phyloP scores from a whole-genome alignment of 2,113 vertebrate species.

The Eolophus roseicapilla region DNA sequence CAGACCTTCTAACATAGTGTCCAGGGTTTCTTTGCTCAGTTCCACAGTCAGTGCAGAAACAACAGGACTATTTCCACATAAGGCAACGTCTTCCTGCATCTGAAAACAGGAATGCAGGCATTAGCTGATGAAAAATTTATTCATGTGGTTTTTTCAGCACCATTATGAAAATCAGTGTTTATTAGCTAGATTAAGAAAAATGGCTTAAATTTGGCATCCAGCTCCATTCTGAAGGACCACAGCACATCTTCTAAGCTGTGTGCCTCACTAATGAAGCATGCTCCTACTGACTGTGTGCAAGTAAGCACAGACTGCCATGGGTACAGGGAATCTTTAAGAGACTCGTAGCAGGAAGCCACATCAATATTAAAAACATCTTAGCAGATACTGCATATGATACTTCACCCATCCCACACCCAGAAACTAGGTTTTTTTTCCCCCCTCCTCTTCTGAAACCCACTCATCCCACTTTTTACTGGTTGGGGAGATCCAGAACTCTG shows the following conservation, averaged over 20 bases:
- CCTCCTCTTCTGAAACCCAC: not conserved
- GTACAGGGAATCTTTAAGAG: not conserved
- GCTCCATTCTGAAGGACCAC: not conserved
- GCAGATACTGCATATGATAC: not conserved
- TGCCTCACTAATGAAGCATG: not conserved
- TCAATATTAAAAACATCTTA: not conserved
- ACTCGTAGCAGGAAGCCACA: not conserved
- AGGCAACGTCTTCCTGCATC: conserved; percentile 82
- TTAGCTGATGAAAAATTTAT: not conserved
- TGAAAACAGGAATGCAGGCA: conserved; percentile 53
- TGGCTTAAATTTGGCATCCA: not conserved
- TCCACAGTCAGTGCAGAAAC: conserved; percentile 87
- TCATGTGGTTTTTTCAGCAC: not conserved
- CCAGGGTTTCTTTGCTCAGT: conserved; percentile 90
- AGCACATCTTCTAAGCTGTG: not conserved
- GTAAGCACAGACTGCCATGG: not conserved
- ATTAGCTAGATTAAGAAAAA: not conserved
- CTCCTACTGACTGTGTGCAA: not conserved
- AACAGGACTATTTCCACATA: conserved; percentile 64
- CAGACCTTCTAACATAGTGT: conserved; percentile 93
- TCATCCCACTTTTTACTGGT: not conserved
- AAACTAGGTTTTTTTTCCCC: not conserved
- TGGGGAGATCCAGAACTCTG: not conserved
- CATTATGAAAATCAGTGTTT: not conserved
- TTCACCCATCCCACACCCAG: not conserved